Evolutionary conservation across 1,140 invertebrate species (phyloP).

Genomic region (Babylonia areolata): DNA sequence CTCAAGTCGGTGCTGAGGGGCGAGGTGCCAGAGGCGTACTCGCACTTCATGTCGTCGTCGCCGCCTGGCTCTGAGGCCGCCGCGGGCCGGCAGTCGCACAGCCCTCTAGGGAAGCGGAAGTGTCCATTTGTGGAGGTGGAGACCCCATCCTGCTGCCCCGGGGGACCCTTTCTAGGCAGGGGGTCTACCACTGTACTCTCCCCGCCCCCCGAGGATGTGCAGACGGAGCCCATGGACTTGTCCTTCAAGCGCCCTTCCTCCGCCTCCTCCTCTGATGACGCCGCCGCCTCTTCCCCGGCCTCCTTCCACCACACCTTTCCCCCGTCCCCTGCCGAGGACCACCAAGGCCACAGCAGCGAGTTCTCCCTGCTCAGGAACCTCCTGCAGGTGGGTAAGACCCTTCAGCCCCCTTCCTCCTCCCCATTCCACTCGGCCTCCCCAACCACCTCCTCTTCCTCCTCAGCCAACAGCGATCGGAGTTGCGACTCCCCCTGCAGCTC

Average conservation of each 20-base stretch:
- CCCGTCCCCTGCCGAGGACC: conserved; percentile 43
- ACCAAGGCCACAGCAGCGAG: conserved; percentile 43
- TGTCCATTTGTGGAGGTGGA: conserved; percentile 39
- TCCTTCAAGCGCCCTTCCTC: conserved; percentile 37
- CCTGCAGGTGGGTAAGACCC: conserved; percentile 50
- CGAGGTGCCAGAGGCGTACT: conserved; percentile 66
- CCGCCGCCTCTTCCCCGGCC: conserved; percentile 39
- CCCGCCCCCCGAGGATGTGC: conserved; percentile 37
- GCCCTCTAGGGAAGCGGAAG: neutral
- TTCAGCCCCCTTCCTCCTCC: neutral
- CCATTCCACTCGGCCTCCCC: conserved; percentile 32
- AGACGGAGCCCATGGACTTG: conserved; percentile 62
- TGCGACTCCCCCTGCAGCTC: conserved; percentile 42
- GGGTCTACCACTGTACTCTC: conserved; percentile 17
- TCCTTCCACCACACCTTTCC: conserved; percentile 49
- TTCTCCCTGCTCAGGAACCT: conserved; percentile 52
- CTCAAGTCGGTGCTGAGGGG: conserved; percentile 69
- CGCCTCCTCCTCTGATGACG: conserved; percentile 35
- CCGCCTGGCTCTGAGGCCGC: neutral
- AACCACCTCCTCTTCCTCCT: conserved; percentile 14
- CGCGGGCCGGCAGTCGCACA: neutral
- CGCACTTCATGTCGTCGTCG: conserved; percentile 56
- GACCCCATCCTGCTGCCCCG: neutral
- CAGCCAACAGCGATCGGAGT: conserved; percentile 28
- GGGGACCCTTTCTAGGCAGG: neutral